Percentiles rank a stretch among this genome's conserved stretches.
These are phyloP conservation scores for Lochmaea capreae DNA, from an alignment of 2,888 invertebrate genomes.

Conservation along the genomic window DNA sequence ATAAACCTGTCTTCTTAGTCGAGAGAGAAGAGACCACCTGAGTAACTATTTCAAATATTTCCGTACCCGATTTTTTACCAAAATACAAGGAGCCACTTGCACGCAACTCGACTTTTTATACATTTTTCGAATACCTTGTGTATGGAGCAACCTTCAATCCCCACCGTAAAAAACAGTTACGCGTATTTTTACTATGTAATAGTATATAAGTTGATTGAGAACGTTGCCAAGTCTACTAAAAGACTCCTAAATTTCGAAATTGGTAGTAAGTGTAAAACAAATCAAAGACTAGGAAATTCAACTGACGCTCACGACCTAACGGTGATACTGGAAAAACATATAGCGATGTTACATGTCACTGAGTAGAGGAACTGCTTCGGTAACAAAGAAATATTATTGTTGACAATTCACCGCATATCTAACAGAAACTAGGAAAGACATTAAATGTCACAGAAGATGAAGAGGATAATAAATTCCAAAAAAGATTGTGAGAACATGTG, in stretches of 20 bases:
- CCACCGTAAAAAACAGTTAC: conserved; percentile 33
- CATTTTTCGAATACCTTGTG: conserved; percentile 32
- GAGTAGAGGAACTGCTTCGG: too few relatives aligned
- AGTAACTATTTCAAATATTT: conserved; percentile 32
- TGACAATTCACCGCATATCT: too few relatives aligned
- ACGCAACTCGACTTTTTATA: conserved; percentile 28
- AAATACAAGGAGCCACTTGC: conserved; percentile 28
- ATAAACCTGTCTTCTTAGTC: conserved; percentile 30
- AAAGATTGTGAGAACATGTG: too few relatives aligned
- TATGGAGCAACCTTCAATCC: conserved; percentile 36
- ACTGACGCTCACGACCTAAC: too few relatives aligned
- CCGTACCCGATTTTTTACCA: conserved; percentile 30
- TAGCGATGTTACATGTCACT: too few relatives aligned
- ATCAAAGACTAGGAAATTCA: too few relatives aligned
- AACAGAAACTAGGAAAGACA: too few relatives aligned
- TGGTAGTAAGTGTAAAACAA: too few relatives aligned
- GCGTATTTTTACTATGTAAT: conserved; percentile 32
- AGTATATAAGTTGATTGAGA: conserved; percentile 23
- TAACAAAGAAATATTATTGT: too few relatives aligned
- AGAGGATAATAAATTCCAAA: too few relatives aligned
- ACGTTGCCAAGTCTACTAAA: conserved; percentile 22
- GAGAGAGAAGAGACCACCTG: conserved; percentile 29
- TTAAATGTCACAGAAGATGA: too few relatives aligned
- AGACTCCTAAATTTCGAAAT: not conserved
- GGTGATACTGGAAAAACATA: too few relatives aligned